phyloP scores from a whole-genome alignment of 1,140 invertebrate species.

The Triops longicaudatus region DNA sequence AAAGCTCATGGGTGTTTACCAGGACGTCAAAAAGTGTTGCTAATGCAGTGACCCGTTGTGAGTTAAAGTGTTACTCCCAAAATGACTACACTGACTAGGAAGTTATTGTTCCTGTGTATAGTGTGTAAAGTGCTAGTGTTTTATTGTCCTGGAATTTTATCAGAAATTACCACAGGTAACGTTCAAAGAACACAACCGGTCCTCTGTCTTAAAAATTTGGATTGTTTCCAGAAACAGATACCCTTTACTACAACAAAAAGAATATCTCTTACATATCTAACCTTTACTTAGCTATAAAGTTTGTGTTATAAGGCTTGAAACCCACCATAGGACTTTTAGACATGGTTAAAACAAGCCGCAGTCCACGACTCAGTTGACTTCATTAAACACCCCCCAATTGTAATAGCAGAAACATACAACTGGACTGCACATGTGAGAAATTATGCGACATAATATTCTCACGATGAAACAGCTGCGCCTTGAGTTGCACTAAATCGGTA shows the following conservation, averaged over 20 bases:
- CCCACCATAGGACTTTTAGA: no score
- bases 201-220: no score
- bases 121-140: neutral
- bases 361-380: neutral
- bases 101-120: neutral
- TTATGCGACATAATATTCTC: slow-evolving; percentile 1
- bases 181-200: neutral
- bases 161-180: neutral
- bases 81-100: neutral
- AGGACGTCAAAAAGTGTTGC: slow-evolving; percentile 5
- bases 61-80: neutral
- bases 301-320: no score
- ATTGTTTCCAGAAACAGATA: no score
- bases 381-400: neutral
- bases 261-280: no score
- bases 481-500: neutral
- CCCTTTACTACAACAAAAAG: no score
- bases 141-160: neutral
- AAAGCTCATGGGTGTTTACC: slow-evolving; percentile 14
- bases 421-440: neutral
- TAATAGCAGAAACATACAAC: neutral
- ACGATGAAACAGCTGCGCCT: neutral
- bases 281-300: no score
- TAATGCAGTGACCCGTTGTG: neutral
- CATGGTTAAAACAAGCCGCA: no score